Percentiles rank a stretch among this genome's conserved stretches.
These are phyloP conservation scores for Microctonus aethiopoides DNA, from an alignment of 2,888 invertebrate species.

Conservation along the genomic window DNA sequence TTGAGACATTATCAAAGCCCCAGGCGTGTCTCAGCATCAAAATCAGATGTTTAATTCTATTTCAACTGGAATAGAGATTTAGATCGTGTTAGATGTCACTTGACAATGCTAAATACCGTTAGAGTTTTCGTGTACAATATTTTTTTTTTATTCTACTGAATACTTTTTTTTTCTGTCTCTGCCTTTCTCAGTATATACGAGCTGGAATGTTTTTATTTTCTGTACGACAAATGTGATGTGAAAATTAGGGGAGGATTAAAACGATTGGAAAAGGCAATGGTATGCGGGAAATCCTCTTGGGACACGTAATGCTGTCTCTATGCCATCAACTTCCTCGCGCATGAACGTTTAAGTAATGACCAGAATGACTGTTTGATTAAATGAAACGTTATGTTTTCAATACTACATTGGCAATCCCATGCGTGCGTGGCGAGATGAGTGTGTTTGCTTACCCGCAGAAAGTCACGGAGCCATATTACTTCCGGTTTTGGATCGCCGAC, in stretches of 20 bases:
- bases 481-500: conserved; percentile 90
- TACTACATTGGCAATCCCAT: background rate
- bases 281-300: conserved; percentile 22
- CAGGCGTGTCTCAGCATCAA: conserved; percentile 2
- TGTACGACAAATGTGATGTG: background rate
- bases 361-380: background rate
- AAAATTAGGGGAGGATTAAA: background rate
- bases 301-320: conserved; percentile 15
- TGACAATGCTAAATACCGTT: background rate
- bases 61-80: background rate
- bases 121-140: background rate
- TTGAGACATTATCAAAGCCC: conserved; percentile 16
- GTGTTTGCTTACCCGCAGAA: conserved; percentile 77
- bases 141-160: background rate
- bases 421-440: background rate
- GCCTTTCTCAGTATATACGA: too few species aligned
- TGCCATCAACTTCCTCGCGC: conserved; percentile 12
- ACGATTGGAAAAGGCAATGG: background rate
- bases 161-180: background rate
- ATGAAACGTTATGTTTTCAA: background rate
- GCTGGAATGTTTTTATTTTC: background rate
- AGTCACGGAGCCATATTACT: conserved; percentile 88
- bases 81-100: background rate
- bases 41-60: conserved; percentile 1
- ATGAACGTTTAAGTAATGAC: background rate